Conservation (phyloP, 1,140 invertebrate genomes). For the Artemia franciscana region DNA sequence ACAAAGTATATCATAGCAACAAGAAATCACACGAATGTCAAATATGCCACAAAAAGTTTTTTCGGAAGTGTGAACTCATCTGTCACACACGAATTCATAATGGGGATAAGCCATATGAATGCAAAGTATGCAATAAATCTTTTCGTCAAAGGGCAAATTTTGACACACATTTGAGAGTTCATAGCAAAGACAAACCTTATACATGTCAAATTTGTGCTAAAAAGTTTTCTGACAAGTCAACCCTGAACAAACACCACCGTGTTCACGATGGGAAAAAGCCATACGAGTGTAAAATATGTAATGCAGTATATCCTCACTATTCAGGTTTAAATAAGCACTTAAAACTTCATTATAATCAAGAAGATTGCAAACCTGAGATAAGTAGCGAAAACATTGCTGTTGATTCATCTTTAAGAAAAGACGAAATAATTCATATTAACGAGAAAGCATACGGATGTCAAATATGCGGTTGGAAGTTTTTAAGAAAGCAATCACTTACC, state of each 20-base stretch:
- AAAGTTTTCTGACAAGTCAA: conserved; percentile 82
- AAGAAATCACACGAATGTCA: no score
- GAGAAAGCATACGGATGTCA: not conserved
- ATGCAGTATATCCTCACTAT: conserved; percentile 16
- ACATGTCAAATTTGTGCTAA: conserved; percentile 83
- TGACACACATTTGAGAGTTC: conserved; percentile 85
- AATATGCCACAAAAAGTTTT: no score
- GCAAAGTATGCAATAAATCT: not conserved
- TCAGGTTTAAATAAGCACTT: not conserved
- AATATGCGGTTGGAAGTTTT: not conserved
- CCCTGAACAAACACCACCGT: conserved; percentile 75
- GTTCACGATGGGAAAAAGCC: conserved; percentile 82
- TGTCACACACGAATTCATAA: conserved; percentile 1
- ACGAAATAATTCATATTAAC: not conserved
- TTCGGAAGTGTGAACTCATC: no score
- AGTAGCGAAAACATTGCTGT: not conserved
- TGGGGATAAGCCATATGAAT: not conserved
- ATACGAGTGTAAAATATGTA: conserved; percentile 71
- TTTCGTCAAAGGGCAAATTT: conserved; percentile 18
- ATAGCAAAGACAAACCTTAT: conserved; percentile 90
- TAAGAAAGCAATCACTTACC: not conserved
- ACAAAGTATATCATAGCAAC: no score
- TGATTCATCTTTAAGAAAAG: not conserved
- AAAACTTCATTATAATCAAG: not conserved
- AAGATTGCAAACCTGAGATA: not conserved